Evolutionary conservation across 30 jellyfish, hydroid and myxozoan genomes (phyloP), one percentile per base, ranked within the genome.

Genomic region (Calvadosia cruxmelitensis): DNA sequence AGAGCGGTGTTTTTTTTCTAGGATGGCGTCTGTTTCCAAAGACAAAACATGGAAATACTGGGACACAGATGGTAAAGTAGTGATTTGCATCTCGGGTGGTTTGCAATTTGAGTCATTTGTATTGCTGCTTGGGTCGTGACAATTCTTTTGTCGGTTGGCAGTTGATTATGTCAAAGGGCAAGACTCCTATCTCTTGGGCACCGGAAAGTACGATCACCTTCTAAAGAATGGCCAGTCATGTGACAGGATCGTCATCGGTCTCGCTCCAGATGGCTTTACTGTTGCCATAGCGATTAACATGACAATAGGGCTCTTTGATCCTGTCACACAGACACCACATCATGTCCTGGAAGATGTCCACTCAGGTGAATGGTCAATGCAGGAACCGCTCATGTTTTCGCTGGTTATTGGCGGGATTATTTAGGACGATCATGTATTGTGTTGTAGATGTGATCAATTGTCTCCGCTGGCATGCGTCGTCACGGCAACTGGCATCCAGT

Each of bases 21-120:
- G 99, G 75, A 84, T 79, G 32, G 99, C 95, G 2, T 75, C 99
- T 0, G 79, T 78, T 53, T 91, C 99, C 13, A 91, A 91, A 62
- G 99, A 82, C 70, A 89, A 93, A 1, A 50, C 84, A 1, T 91
- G 95, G 95, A 91, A 78, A 67, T 52, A 79, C 26, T 91, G 94
- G 94, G 99, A 91, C 70, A 75, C 77, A 26, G 95, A 91, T 68
- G 99, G 99, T 91, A 77, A 35, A 81, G 20, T 50, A 51, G 1
- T 23, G 29, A n/a, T n/a, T n/a, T n/a, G n/a, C n/a, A n/a, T n/a
- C n/a, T n/a, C n/a, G n/a, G n/a, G n/a, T n/a, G n/a, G n/a, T n/a
- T n/a, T n/a, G n/a, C n/a, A n/a, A n/a, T n/a, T n/a, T n/a, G n/a
- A n/a, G n/a, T n/a, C n/a, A n/a, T n/a, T n/a, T n/a, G n/a, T n/a